A percentile compares a stretch with the other conserved stretches of the same genome.
Conservation (phyloP, 1,140 invertebrate genomes). For the Antheraea pernyi region DNA sequence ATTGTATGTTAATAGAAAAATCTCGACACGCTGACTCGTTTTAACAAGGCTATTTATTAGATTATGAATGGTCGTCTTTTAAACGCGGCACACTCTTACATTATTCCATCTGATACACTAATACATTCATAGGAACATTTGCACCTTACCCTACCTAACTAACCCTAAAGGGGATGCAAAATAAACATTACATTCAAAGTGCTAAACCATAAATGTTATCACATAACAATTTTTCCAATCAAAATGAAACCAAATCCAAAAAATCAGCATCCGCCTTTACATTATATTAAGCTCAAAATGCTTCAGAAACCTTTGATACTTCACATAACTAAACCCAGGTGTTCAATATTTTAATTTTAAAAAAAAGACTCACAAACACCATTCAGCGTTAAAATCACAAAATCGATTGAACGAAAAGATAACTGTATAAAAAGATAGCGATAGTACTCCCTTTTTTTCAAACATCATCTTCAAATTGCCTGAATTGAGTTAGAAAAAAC, state of each 20-base stretch:
- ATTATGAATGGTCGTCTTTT: slow-evolving; percentile 63
- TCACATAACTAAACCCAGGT: no score
- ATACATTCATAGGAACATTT: slow-evolving; percentile 75
- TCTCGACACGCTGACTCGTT: slow-evolving; percentile 51
- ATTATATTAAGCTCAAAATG: no score
- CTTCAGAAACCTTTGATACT: no score
- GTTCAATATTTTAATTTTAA: no score
- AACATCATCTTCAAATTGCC: no score
- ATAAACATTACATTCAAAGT: not conserved
- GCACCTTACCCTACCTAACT: slow-evolving; percentile 61
- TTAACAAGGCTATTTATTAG: slow-evolving; percentile 58
- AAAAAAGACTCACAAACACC: no score
- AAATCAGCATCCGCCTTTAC: not conserved
- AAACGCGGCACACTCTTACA: slow-evolving; percentile 29
- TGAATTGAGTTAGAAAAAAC: no score
- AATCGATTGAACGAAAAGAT: no score
- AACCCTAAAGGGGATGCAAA: slow-evolving; percentile 12
- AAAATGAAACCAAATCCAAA: not conserved
- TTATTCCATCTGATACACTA: slow-evolving; percentile 35
- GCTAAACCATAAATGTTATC: not conserved
- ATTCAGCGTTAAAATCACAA: no score
- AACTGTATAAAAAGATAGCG: no score
- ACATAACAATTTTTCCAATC: not conserved
- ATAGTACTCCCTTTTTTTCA: no score
- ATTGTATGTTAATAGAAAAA: slow-evolving; percentile 73